Evolutionary conservation across 2,797 vertebrate genomes (phyloP).

Genomic region (Epinephelus malabaricus): DNA sequence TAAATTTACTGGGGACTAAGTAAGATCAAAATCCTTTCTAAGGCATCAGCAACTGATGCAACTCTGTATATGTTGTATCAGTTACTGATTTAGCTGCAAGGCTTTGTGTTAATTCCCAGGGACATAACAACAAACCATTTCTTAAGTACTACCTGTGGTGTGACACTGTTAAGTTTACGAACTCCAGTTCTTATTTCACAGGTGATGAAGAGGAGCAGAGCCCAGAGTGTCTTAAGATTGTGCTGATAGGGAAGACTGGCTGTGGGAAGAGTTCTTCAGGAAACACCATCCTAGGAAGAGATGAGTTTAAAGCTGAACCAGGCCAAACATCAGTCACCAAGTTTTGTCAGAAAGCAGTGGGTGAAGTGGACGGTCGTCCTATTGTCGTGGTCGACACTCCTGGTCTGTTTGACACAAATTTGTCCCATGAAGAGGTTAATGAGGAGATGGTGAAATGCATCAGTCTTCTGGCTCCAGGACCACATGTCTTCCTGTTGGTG

Average conservation of each 20-base stretch:
- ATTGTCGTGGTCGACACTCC: conserved; percentile 54
- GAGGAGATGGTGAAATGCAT: too few relatives aligned
- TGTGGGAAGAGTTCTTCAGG: conserved; percentile 50
- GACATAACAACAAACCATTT: too few relatives aligned
- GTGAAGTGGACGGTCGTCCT: neutral
- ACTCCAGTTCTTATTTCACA: neutral
- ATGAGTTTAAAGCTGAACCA: neutral
- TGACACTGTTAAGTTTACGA: neutral
- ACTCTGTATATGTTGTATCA: too few relatives aligned
- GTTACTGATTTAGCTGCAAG: too few relatives aligned
- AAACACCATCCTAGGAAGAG: conserved; percentile 41
- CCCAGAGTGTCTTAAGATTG: conserved; percentile 41
- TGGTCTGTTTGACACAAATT: neutral
- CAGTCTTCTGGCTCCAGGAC: too few relatives aligned
- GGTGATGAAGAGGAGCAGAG: conserved; percentile 2
- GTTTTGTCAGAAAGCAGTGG: neutral
- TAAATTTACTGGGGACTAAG: too few relatives aligned
- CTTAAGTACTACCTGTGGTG: too few relatives aligned
- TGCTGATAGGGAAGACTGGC: conserved; percentile 58
- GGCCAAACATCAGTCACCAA: conserved; percentile 4
- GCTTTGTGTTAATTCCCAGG: too few relatives aligned
- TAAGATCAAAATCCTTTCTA: too few relatives aligned
- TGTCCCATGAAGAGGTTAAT: too few relatives aligned
- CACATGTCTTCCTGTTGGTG: too few relatives aligned
- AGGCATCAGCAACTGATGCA: too few relatives aligned